Percentiles rank a stretch among this genome's conserved stretches.
These are phyloP conservation scores for Huso huso DNA, from an alignment of 2,797 vertebrate species.

Conservation along the genomic window DNA sequence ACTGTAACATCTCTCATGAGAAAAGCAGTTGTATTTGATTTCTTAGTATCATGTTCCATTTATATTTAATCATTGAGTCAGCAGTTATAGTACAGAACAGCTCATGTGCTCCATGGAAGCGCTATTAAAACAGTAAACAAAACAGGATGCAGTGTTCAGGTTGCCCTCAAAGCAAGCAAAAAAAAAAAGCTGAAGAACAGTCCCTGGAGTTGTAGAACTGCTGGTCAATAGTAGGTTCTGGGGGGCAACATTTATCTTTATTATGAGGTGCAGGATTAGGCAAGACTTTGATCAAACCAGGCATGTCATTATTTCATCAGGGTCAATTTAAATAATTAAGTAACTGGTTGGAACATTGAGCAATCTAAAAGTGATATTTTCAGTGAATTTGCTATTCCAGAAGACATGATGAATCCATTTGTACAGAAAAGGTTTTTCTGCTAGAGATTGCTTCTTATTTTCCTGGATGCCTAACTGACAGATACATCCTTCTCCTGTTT, in stretches of 20 bases:
- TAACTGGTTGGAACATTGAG: too few species aligned
- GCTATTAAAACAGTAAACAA: conserved; percentile 7
- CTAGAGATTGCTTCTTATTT: conserved; percentile 11
- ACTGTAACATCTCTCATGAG: neutral
- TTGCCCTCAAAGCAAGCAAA: conserved; percentile 12
- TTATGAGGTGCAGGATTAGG: too few species aligned
- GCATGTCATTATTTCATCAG: too few species aligned
- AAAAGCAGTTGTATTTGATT: neutral
- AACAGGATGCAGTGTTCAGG: conserved; percentile 14
- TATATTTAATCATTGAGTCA: conserved; percentile 1
- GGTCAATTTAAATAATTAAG: too few species aligned
- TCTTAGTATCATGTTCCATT: neutral
- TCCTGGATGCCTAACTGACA: conserved; percentile 16
- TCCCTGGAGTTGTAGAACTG: neutral
- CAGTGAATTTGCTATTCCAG: too few species aligned
- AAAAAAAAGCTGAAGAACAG: neutral
- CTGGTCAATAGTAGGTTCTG: too few species aligned
- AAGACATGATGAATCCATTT: neutral
- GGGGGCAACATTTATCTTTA: too few species aligned
- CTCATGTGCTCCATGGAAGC: neutral
- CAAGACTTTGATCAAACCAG: too few species aligned
- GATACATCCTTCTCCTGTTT: conserved; percentile 16
- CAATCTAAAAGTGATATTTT: too few species aligned
- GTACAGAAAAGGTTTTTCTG: neutral
- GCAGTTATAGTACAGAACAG: conserved; percentile 12